Evolutionary conservation across 2,797 vertebrate genomes (phyloP), one percentile per base, ranked within the genome.

Genomic region (Ceyx erithaca): DNA sequence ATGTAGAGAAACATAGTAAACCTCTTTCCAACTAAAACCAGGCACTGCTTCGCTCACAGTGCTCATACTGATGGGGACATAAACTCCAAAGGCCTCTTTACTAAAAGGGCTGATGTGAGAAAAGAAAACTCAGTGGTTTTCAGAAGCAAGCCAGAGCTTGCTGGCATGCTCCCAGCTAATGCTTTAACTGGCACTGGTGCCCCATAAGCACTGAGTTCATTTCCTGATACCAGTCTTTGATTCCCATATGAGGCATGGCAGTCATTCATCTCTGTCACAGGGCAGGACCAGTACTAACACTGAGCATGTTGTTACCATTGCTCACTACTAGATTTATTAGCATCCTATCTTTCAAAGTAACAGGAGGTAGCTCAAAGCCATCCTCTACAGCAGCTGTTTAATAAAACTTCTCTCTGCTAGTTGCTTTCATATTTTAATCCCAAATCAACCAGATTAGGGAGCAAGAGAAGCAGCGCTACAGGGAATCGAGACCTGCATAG

Each of bases 401-500:
- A 85, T 82, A 87, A 92, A 87, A 93, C 54, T 46, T 80, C 46
- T 91, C 79, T 87, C 81, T 2, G 10, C 70, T 62, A 57, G 85
- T 83, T 93, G 68, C 82, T 90, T 95, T 94, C 80, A 71, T 92
- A 83, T 94, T 95, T 94, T 92, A 96, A 94, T 96, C 89, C 57
- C 77, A 94, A 94, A 96, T 85, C 91, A 95, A 30, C 79, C 71
- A 37, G 28, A 66, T 85, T 87, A 66, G 63, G 75, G 75, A 70
- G 86, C 77, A 85, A 70, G 61, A 92, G 85, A 77, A 89, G 70
- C 21, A 85, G 81, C 66, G 51, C 71, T 78, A 48, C 70, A 48
- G 81, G 93, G 87, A 93, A 58, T 62, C 77, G 37, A 90, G 85
- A 71, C 31, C 10, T 66, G 30, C 45, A 61, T 35, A 82, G 93